phyloP scores from a whole-genome alignment of 2,797 vertebrate species.

The Prunella strophiata region DNA sequence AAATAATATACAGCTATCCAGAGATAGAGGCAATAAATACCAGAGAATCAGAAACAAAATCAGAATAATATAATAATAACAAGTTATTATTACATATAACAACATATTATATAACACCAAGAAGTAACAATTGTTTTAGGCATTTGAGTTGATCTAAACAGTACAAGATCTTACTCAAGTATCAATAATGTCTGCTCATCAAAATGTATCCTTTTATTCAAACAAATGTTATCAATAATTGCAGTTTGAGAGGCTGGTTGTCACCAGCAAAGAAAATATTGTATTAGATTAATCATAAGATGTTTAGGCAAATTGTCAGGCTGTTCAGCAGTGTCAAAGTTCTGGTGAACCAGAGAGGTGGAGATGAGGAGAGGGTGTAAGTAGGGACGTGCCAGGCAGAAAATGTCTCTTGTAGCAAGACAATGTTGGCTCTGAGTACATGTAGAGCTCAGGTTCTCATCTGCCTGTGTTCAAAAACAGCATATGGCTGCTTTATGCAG shows the following conservation, averaged over 20 bases:
- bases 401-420: background rate
- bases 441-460: fast-evolving
- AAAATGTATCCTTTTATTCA: background rate
- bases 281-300: background rate
- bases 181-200: background rate
- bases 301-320: background rate
- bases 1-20: background rate
- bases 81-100: no score
- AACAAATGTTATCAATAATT: background rate
- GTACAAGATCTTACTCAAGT: background rate
- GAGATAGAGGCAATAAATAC: background rate
- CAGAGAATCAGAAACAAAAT: background rate
- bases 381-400: fast-evolving
- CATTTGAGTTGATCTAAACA: background rate
- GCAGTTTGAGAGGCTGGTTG: background rate
- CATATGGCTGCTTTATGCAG: background rate
- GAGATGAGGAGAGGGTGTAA: background rate
- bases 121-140: background rate
- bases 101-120: background rate
- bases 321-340: background rate
- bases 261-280: background rate
- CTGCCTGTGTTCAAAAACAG: background rate
- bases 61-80: background rate
- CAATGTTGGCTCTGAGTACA: background rate
- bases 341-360: background rate